Base-by-base conservation (phyloP, 2,797 vertebrate species). In the Acestrorhynchus altus region DNA sequence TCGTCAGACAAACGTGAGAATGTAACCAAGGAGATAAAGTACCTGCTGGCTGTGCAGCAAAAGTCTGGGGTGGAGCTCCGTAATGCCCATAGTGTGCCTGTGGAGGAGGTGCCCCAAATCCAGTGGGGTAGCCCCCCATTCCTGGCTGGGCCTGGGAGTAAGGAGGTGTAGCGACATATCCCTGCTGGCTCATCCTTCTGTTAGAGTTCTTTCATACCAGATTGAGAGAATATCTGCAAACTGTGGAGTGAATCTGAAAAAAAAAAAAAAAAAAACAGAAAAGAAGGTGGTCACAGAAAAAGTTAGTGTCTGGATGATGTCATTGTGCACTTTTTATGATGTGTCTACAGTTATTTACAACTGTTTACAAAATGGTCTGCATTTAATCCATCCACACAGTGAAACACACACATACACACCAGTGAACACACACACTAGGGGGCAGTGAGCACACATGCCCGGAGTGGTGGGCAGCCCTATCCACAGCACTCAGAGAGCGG, bases 121-220 rank as follows among this genome's bases (percentile, higher is more conserved):
- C 92, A 81, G 90, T 78, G 78, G 95, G 92, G 87, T 95, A 96
- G 39, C 92, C 92, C 78, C 94, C 96, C 83, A 97, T 93, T 88
- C 95, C 95, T 7, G 95, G 88, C 85, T 97, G 97, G 66, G 96
- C 90, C 59, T 99, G 96, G 67, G 97, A 97, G 89, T 96, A 98
- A 0, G 96, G 95, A 73, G 98, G 95, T 71, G 96, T 83, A 77
- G 96, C 94, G 76, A 98, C 95, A 87, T 96, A 99, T 88, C 97
- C 96, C 88, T 97, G 97, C 87, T 98, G 96, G 93, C 95, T 99
- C 98, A 99, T 99, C 81, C 8, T 77, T 44, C 31, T 54, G 67
- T 81, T 83, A 83, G 68, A 40, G 18, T 73, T 47, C 71, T 83
- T 76, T 94, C 93, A 93, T 94, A 84, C 91, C 93, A 93, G 83